These are phyloP conservation scores for Machimus rusticus DNA, from an alignment of 2,888 invertebrate genomes.

Conservation along the genomic window DNA sequence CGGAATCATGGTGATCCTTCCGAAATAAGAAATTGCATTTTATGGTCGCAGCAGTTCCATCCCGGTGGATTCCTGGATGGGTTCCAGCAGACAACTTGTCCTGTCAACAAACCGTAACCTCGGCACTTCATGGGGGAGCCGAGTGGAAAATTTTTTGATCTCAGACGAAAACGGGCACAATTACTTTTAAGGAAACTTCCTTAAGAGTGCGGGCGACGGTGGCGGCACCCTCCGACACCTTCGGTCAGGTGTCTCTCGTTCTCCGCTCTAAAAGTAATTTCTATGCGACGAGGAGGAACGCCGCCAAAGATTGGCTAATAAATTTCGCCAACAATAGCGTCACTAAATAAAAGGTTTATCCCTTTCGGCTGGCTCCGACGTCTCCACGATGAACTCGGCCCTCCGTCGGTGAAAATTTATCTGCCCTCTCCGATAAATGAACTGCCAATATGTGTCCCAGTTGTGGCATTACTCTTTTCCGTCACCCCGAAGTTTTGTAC, in stretches of 20 bases:
- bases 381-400: background rate
- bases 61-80: constrained; percentile 14
- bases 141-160: background rate
- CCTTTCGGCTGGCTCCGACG: background rate
- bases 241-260: background rate
- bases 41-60: background rate
- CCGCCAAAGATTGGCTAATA: background rate
- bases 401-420: constrained; percentile 31
- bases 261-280: background rate
- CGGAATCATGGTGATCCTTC: constrained; percentile 6
- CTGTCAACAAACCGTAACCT: constrained; percentile 32
- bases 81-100: constrained; percentile 21
- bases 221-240: background rate
- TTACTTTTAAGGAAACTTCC: background rate
- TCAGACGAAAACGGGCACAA: background rate
- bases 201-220: background rate
- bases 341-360: constrained; percentile 19
- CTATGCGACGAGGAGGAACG: background rate
- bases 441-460: constrained; percentile 45
- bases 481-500: background rate
- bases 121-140: background rate
- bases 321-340: constrained; percentile 9
- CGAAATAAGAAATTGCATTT: constrained; percentile 26
- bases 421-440: constrained; percentile 41
- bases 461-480: constrained; percentile 32